Conservation (phyloP, 2,888 invertebrate species). For the Clistopyga incitator region DNA sequence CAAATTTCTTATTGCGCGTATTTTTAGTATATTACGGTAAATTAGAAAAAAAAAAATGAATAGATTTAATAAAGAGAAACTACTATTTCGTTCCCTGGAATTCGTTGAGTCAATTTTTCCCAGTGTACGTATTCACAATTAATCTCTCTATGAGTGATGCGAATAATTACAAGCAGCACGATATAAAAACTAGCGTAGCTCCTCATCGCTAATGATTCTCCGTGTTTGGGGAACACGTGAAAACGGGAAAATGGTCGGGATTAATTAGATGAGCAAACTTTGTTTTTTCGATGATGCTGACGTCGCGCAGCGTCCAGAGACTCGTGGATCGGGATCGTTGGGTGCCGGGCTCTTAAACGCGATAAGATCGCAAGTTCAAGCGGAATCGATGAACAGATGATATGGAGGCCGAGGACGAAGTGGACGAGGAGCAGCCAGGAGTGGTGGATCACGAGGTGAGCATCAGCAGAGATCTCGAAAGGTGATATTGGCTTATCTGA, state of each 20-base stretch:
- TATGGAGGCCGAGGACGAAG: constrained; percentile 83
- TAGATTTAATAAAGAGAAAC: too few species aligned
- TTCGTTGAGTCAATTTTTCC: background rate
- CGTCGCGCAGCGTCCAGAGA: constrained; percentile 41
- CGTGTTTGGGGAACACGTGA: background rate
- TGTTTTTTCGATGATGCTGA: constrained; percentile 32
- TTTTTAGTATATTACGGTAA: too few species aligned
- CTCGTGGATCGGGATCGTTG: constrained; percentile 61
- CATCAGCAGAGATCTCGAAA: constrained; percentile 25
- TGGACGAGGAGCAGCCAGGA: constrained; percentile 80
- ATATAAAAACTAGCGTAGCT: background rate
- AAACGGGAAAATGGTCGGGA: background rate
- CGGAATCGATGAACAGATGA: constrained; percentile 76
- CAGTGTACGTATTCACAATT: background rate
- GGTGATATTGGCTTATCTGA: constrained; percentile 1
- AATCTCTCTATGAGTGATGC: background rate
- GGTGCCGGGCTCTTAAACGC: constrained; percentile 47
- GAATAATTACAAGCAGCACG: background rate
- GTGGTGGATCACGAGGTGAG: constrained; percentile 76
- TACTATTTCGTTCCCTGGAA: background rate
- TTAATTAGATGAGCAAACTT: constrained; percentile 28
- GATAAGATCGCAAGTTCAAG: constrained; percentile 64
- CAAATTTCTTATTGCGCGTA: background rate
- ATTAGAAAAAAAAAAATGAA: too few species aligned
- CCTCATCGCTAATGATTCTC: background rate